Base-by-base conservation (phyloP, 1,140 invertebrate genomes). In the Myzus persicae region DNA sequence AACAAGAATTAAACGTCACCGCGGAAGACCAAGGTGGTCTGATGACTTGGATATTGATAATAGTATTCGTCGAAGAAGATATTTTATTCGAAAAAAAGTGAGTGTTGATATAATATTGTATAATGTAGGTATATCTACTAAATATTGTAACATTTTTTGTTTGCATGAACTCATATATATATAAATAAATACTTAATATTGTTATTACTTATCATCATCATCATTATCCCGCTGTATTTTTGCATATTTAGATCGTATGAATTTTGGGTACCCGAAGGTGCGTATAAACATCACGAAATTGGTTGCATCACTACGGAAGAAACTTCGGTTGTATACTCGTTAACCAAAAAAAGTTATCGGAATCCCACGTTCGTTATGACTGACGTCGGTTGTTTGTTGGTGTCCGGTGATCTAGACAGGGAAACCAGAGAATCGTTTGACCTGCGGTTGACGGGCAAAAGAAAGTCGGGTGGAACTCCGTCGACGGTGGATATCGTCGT, bases 201-300 rank as follows among this genome's bases (percentile, higher is more conserved):
- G 20, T 38, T 38, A 81, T 31, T 18, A 87, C 18, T 20, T 81
- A 81, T 31, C 31, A 87, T 36, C 20, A 20, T 18, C 3, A 48
- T 44, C 18, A n/a, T 7, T 36, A 40, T 14, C 6, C 2, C 8
- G 1, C 1, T 22, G 1, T 42, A 42, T 82, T 85, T 18, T 40
- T 85, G 0, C 20, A 51, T 51, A 51, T 14, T 46, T 44, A 93
- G 91, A 40, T 97, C 97, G 96, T 99, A 98, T 95, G 97, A 96
- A 31, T 98, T 98, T 94, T 97, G 98, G 94, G 96, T 98, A 0
- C 95, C 97, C 36, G 98, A 99, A 95, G 97, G 98, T 2, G 96
- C 96, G 84, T 97, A 97, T 94, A 96, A 96, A 14, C 96, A 96
- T 51, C 96, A 96, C 90, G 95, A 97, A 7, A 95, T 98, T 46